Base-by-base conservation (phyloP, 2,888 invertebrate genomes). In the Cryptus viduatorius region DNA sequence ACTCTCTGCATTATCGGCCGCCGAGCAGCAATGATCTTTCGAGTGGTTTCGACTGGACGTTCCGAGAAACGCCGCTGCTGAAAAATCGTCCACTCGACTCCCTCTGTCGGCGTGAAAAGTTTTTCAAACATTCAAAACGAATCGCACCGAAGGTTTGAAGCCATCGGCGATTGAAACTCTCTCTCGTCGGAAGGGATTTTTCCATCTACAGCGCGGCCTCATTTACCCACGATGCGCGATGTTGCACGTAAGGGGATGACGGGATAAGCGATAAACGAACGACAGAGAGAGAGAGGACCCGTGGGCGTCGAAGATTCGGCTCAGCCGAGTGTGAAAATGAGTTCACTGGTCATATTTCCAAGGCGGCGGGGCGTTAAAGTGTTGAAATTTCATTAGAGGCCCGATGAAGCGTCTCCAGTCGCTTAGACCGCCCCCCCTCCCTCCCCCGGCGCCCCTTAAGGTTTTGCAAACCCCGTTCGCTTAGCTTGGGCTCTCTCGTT, bases 311-410 rank as follows among this genome's bases (percentile, higher is more conserved):
- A 90, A 90, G 90, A 90, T 90, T 88, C 87, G 87, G 82, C 84
- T 86, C 88, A 85, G 85, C 87, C 88, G 87, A 83, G 91, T 85
- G 92, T 91, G 89, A 92, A 92, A 92, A 92, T 87, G 92, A 92
- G 92, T 92, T 92, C 92, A 92, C 90, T 92, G 92, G 91, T 90
- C 91, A 91, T 87, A 89, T 89, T 87, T 89, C 86, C 89, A 85
- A 90, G 88, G 87, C 89, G 88, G 67, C 86, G 88, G 88, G 89
- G 90, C 90, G 90, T 92, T 92, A 91, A 92, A 92, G 91, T 92
- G 91, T 89, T 91, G 89, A 90, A 90, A 90, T 86, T 88, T 88
- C 85, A 88, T 88, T 86, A 86, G 81, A 79, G 79, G 83, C 79
- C 84, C 80, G 86, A 86, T 86, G 87, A 86, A 86, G 86, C 87